Evolutionary conservation across 2,888 invertebrate genomes (phyloP), one percentile per base, ranked within the genome.

Genomic region (Nomada goodeniana): DNA sequence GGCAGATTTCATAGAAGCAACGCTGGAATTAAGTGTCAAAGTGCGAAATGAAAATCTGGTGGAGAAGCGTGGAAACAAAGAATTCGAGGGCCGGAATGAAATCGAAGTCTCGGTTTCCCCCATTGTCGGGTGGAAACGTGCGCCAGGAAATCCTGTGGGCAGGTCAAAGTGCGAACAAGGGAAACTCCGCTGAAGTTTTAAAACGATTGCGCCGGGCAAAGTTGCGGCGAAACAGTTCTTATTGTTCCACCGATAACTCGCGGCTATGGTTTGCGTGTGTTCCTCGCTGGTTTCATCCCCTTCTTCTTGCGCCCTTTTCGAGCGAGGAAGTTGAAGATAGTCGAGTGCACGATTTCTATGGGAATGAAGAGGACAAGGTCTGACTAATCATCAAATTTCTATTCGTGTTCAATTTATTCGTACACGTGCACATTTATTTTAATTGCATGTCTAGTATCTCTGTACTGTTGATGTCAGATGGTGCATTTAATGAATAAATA

Each of bases 121-220:
- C 44, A 50, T 68, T 75, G 61, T 74, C 61, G 55, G 2, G 42
- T 1, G 59, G 59, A 18, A 23, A 65, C 60, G 74, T 61, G 67
- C 60, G 36, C 13, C 60, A 55, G 57, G 70, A 80, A 80, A 68
- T 80, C 78, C 67, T 61, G 67, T 72, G 50, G 63, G 18, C 72
- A 29, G 57, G 55, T 50, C 67, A 36, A 67, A 65, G 60, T 61
- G 55, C 18, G 77, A 80, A 52, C 77, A 23, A 36, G 52, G 63
- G 42, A 72, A 78, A 72, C 63, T 80, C 80, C 72, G 68, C 72
- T 52, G 78, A 80, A 80, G 72, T 80, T 80, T 80, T 63, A 78
- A 80, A 78, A 57, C 72, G 67, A 68, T 36, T 57, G 63, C 67
- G 44, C 60, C 44, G 15, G 42, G 55, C 61, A 23, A 80, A 68